Evolutionary conservation across 1,140 invertebrate species (phyloP), one percentile per base, ranked within the genome.

Genomic region (Oreohelix idahoensis): DNA sequence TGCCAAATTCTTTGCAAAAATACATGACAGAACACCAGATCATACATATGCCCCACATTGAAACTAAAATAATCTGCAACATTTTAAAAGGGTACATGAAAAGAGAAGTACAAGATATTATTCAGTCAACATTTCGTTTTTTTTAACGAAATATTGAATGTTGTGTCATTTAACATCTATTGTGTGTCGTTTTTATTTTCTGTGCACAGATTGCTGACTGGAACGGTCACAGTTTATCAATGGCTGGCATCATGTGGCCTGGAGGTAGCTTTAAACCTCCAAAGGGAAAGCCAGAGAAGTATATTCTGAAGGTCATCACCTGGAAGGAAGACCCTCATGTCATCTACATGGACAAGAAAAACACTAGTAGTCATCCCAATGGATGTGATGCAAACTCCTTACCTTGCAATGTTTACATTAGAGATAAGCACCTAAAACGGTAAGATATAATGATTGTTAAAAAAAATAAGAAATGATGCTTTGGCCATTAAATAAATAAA

Each of bases 171-270:
- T n/a, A n/a, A n/a, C n/a, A n/a, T n/a, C n/a, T n/a, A n/a, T n/a
- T n/a, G n/a, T n/a, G n/a, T n/a, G n/a, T n/a, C n/a, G n/a, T n/a
- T n/a, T 5, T 45, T 45, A 15, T 45, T 15, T 63, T 53, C 23
- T 51, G 15, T 51, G 1, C 32, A 29, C 90, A 98, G 97, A 96
- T 98, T 88, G 97, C 97, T 0, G 95, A 95, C 0, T 98, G 97
- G 95, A 95, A 96, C 83, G 79, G 83, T n/a, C 63, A 82, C 13
- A 78, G 96, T 20, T 93, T 99, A 35, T 96, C 98, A 89, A 98
- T 99, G 85, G 97, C 98, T 90, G 98, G 99, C 90, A 99, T 99
- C 81, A 96, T 98, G 10, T 99, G 98, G 98, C 98, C 98, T 0
- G 98, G 97, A 13, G 97, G 97, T 86, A 95, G 95, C 83, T 97